A percentile compares a stretch with the other conserved stretches of the same genome.
Conservation (phyloP, 2,113 vertebrate species). For the Podiceps cristatus region DNA sequence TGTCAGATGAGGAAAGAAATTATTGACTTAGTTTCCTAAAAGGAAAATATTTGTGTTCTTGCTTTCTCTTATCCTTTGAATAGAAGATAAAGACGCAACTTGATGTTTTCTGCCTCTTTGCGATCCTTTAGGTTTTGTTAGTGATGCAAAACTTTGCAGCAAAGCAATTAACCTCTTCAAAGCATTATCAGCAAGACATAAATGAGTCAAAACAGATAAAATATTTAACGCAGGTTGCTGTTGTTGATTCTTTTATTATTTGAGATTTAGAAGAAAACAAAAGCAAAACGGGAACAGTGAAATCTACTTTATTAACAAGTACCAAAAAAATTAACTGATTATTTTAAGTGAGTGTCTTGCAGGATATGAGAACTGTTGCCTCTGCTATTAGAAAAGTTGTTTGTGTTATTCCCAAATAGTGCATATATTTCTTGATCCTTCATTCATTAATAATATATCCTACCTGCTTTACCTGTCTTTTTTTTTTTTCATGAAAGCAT, state of each 20-base stretch:
- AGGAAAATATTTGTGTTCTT: slow-evolving; percentile 3
- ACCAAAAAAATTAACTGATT: neutral
- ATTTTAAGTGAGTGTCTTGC: neutral
- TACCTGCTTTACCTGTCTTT: neutral
- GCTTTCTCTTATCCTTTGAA: neutral
- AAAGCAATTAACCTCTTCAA: neutral
- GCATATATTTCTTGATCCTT: neutral
- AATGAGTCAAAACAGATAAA: neutral
- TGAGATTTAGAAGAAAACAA: neutral
- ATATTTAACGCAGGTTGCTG: neutral
- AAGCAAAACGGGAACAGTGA: neutral
- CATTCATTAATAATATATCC: neutral
- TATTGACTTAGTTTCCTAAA: neutral
- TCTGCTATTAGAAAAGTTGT: neutral
- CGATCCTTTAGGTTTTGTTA: neutral
- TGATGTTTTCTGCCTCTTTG: neutral
- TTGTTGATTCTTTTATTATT: neutral
- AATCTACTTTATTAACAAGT: neutral
- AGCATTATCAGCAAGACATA: neutral
- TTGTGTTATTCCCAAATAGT: neutral
- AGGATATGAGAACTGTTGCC: neutral
- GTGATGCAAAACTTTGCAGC: neutral
- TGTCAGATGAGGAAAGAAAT: neutral
- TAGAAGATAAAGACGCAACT: neutral
- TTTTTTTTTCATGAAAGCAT: neutral